Percentiles rank a stretch among this genome's conserved stretches.
Evolutionary conservation across 2,888 invertebrate species (phyloP).

Genomic region (Mactromeris polynyma): DNA sequence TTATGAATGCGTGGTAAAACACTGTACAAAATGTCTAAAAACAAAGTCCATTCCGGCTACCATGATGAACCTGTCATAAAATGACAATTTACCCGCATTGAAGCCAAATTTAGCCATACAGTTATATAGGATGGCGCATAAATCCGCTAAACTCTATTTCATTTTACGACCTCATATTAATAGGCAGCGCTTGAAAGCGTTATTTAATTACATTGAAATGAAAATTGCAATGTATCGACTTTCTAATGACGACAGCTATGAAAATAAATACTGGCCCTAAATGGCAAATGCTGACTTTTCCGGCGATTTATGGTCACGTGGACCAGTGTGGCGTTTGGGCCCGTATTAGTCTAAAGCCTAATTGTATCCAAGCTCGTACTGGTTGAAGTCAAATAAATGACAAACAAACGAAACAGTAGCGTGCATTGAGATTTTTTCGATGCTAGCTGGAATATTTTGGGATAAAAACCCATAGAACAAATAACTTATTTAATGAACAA

Average conservation of each 20-base stretch:
- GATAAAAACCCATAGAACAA: not conserved
- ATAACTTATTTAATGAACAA: slow-evolving; percentile 10
- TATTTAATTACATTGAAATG: slow-evolving; percentile 65
- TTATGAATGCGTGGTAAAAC: slow-evolving; percentile 37
- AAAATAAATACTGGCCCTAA: slow-evolving; percentile 61
- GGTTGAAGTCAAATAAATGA: slow-evolving; percentile 6
- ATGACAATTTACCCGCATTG: slow-evolving; percentile 52
- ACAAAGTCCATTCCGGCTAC: slow-evolving; percentile 38
- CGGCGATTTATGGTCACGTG: slow-evolving; percentile 23
- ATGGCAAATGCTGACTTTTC: slow-evolving; percentile 32
- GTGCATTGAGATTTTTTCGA: not conserved
- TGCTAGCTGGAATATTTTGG: not conserved
- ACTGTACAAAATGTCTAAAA: slow-evolving; percentile 35
- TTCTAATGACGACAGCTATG: slow-evolving; percentile 44
- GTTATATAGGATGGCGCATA: slow-evolving; percentile 49
- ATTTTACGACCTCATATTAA: slow-evolving; percentile 60
- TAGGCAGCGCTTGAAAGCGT: slow-evolving; percentile 48
- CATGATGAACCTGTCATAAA: slow-evolving; percentile 52
- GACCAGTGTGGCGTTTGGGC: slow-evolving; percentile 20
- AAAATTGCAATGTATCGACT: slow-evolving; percentile 59
- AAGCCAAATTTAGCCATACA: not conserved
- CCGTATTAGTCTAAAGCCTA: slow-evolving; percentile 23
- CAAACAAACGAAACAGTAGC: slow-evolving; percentile 13
- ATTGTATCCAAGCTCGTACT: not conserved
- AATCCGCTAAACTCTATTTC: slow-evolving; percentile 61